A percentile compares a stretch with the other conserved stretches of the same genome.
These are phyloP conservation scores for Pogoniulus pusillus DNA, from an alignment of 2,797 vertebrate species.

Conservation along the genomic window DNA sequence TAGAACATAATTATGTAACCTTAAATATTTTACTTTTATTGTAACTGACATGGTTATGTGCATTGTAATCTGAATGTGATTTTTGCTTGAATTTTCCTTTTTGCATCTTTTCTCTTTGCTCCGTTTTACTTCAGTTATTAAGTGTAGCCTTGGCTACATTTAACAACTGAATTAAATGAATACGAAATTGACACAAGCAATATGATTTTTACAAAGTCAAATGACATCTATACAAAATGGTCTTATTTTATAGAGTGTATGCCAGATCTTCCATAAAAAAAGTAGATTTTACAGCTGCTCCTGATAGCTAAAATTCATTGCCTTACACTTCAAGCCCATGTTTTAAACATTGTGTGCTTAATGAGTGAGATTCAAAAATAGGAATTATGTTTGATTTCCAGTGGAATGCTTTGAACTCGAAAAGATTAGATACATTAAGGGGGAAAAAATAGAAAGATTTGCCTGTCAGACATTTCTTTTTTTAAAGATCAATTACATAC, in stretches of 20 bases:
- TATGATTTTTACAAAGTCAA: conserved; percentile 23
- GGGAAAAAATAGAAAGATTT: conserved; percentile 16
- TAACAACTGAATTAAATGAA: neutral
- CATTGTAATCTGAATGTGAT: neutral
- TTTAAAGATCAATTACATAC: conserved; percentile 49
- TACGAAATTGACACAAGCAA: conserved; percentile 25
- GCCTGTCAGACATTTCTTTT: conserved; percentile 10
- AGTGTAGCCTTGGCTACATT: neutral
- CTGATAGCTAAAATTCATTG: conserved; percentile 30
- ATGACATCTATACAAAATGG: neutral
- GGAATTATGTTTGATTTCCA: conserved; percentile 55
- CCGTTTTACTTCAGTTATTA: neutral
- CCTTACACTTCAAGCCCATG: neutral
- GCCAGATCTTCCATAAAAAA: conserved; percentile 29
- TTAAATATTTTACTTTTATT: neutral
- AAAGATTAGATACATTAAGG: conserved; percentile 57
- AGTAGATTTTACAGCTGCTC: conserved; percentile 32
- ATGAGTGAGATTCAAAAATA: conserved; percentile 33
- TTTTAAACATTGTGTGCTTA: conserved; percentile 49
- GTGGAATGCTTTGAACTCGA: conserved; percentile 60
- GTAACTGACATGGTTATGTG: neutral
- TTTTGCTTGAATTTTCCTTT: conserved; percentile 19
- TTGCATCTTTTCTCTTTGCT: neutral
- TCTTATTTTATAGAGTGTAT: conserved; percentile 2
- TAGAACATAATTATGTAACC: neutral